These are phyloP conservation scores for Peucedramus taeniatus DNA, from an alignment of 2,113 vertebrate species.

Conservation along the genomic window DNA sequence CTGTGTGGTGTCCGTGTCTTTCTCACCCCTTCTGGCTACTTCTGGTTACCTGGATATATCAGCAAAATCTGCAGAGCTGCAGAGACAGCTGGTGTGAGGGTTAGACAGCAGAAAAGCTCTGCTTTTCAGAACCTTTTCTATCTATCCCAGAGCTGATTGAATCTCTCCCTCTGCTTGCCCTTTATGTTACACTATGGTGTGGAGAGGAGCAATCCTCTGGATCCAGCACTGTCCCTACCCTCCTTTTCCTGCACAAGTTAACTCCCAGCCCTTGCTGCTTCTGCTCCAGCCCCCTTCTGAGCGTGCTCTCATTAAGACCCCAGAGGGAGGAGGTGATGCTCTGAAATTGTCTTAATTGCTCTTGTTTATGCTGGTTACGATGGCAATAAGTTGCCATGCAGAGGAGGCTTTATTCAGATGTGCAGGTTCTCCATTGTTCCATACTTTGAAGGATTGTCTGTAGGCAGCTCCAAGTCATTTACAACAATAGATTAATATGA, in stretches of 20 bases:
- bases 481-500: slow-evolving; percentile 64
- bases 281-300: slow-evolving; percentile 43
- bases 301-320: slow-evolving; percentile 57
- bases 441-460: slow-evolving; percentile 47
- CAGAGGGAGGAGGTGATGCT: slow-evolving; percentile 66
- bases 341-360: slow-evolving; percentile 66
- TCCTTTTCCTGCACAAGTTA: slow-evolving; percentile 2
- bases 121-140: neutral
- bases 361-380: slow-evolving; percentile 67
- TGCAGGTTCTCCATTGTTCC: slow-evolving; percentile 60
- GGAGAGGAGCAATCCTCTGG: neutral
- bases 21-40: neutral
- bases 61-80: neutral
- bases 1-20: accelerated
- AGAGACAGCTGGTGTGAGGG: neutral
- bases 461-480: slow-evolving; percentile 69
- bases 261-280: slow-evolving; percentile 9
- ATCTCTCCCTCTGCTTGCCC: neutral
- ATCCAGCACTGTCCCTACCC: neutral
- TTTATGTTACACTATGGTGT: neutral
- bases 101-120: neutral
- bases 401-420: slow-evolving; percentile 55
- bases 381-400: slow-evolving; percentile 62
- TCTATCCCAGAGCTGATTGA: neutral
- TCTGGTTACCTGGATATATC: neutral